Percentiles rank a stretch among this genome's conserved stretches.
Conservation (phyloP, 2,113 vertebrate genomes). For the Chrysochloris asiatica region DNA sequence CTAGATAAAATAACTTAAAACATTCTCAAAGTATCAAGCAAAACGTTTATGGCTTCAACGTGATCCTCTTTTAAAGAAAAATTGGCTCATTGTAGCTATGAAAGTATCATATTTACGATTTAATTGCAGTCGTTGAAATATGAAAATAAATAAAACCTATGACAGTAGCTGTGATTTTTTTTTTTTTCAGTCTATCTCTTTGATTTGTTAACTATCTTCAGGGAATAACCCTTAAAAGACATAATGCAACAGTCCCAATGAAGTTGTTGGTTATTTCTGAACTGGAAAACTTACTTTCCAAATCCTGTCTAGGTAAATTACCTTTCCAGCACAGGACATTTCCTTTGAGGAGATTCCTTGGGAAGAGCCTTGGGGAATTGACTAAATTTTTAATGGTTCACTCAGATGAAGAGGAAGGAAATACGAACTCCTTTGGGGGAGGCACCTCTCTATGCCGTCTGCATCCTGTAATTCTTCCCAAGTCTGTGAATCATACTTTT, state of each 20-base stretch:
- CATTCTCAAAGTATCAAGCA: constrained; percentile 46
- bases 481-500: constrained; percentile 85
- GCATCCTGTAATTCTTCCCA: constrained; percentile 89
- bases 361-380: constrained; percentile 81
- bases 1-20: constrained; percentile 67
- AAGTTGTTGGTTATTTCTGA: constrained; percentile 68
- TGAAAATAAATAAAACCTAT: background rate
- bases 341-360: constrained; percentile 85
- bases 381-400: constrained; percentile 85
- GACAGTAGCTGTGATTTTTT: background rate
- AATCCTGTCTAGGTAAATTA: constrained; percentile 86
- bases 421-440: constrained; percentile 81
- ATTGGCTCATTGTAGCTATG: background rate
- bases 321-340: constrained; percentile 83
- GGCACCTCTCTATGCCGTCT: constrained; percentile 82
- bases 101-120: background rate
- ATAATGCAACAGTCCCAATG: constrained; percentile 17
- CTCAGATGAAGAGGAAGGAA: constrained; percentile 89
- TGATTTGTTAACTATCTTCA: constrained; percentile 54
- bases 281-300: constrained; percentile 73
- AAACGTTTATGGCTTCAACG: background rate
- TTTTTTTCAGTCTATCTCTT: constrained; percentile 49
- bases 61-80: background rate
- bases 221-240: constrained; percentile 64
- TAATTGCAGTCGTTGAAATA: background rate